Base-by-base conservation (phyloP, 2,113 vertebrate species). In the Rhinopomastus cyanomelas region DNA sequence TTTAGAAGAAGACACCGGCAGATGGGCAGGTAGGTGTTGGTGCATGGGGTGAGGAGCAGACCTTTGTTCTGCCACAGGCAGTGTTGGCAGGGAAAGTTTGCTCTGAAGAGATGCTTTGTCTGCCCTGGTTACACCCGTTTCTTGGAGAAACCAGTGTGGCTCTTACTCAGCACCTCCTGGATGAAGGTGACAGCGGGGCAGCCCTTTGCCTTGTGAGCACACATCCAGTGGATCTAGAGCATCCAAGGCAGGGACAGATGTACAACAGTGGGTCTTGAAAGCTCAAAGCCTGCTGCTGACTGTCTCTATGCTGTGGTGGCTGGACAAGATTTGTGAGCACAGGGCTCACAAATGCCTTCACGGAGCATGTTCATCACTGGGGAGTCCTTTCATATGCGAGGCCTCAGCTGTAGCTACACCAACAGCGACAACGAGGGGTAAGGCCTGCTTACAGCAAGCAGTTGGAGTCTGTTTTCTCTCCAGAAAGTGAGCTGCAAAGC, bases 1-100 rank as follows among this genome's bases (percentile, higher is more conserved):
- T 29, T 52, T 1, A 2, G 20, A 5, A 6, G 8, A 6, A 16
- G 23, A 4, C 0, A 5, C 11, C 5, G 32, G n/a, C 2, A 17
- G 51, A 5, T 2, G 60, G 17, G 51, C 42, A 4, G 21, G 29
- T 2, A 10, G 37, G 26, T 32, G n/a, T 11, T 11, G 5, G n/a
- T 2, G 9, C 4, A 0, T 1, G n/a, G 27, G 14, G 29, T 3
- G 44, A 49, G 32, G 34, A 67, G 34, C 61, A 30, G 42, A 53
- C 44, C 66, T 8, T 2, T 1, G 76, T 16, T 60, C 18, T 29
- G 34, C 20, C 52, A 4, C 32, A 2, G 4, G 32, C 0, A 0
- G 13, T 1, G 52, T 34, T 9, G 16, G 15, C 46, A 27, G 16
- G 22, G 61, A 15, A 20, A 3, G 26, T 29, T 32, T 16, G 15